These are phyloP conservation scores for Bostrychus sinensis DNA, from an alignment of 2,113 vertebrate species.

Conservation along the genomic window DNA sequence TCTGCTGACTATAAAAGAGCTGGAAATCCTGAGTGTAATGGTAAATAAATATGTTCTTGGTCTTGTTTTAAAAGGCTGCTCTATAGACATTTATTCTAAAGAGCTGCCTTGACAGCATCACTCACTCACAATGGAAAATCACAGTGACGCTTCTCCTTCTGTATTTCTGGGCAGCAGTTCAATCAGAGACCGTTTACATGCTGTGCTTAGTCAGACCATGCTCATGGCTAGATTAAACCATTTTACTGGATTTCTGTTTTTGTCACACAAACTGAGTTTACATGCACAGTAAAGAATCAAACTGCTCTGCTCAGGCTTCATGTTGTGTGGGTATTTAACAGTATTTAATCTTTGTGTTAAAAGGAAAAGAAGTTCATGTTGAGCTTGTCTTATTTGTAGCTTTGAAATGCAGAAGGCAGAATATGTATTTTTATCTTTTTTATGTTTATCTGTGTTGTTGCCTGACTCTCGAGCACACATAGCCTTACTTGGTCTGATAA, in stretches of 20 bases:
- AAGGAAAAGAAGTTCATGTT: too few relatives aligned
- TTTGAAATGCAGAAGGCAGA: too few relatives aligned
- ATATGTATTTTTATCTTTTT: too few relatives aligned
- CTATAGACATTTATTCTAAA: background rate
- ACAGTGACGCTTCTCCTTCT: background rate
- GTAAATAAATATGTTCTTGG: conserved; percentile 1
- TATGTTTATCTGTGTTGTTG: too few relatives aligned
- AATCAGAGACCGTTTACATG: background rate
- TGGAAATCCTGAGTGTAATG: background rate
- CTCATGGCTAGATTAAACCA: too few relatives aligned
- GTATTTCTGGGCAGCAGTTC: background rate
- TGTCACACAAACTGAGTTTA: background rate
- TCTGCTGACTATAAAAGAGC: background rate
- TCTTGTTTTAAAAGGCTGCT: background rate
- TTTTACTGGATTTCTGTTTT: background rate
- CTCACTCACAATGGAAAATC: background rate
- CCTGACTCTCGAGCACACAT: too few relatives aligned
- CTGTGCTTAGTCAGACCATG: background rate
- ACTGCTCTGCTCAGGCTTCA: background rate
- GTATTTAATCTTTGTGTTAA: too few relatives aligned
- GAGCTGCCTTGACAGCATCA: background rate
- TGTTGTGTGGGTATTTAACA: background rate
- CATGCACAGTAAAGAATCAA: background rate
- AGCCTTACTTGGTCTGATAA: too few relatives aligned
- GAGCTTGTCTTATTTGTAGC: too few relatives aligned